Conservation (phyloP, 2,888 invertebrate species). For the Phaedon cochleariae region DNA sequence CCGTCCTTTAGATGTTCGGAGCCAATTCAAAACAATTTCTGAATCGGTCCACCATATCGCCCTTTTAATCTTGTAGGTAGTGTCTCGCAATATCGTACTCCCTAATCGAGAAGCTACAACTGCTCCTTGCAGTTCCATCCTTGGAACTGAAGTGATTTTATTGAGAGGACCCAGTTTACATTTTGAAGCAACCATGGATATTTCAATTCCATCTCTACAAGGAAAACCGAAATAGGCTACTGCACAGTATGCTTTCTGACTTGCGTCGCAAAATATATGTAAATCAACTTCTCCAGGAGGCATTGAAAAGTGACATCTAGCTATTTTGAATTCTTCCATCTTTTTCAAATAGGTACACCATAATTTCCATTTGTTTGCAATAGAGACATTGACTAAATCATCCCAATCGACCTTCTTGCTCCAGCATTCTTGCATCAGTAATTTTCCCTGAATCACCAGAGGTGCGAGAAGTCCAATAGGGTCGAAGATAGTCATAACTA, state of each 20-base stretch:
- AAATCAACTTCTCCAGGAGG: too few relatives aligned
- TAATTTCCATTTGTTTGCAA: too few relatives aligned
- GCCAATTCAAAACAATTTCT: background rate
- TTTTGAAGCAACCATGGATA: background rate
- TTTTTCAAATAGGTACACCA: too few relatives aligned
- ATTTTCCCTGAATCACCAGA: background rate
- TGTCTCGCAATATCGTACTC: background rate
- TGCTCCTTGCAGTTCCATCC: too few relatives aligned
- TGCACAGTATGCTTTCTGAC: background rate
- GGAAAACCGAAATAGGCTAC: background rate
- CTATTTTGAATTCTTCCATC: too few relatives aligned
- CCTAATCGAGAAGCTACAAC: too few relatives aligned
- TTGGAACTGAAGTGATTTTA: background rate
- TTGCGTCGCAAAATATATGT: background rate
- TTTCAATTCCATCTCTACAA: background rate
- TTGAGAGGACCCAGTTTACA: background rate
- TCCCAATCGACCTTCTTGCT: background rate
- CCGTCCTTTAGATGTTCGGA: background rate
- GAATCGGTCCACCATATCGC: slow-evolving; percentile 1
- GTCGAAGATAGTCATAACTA: background rate
- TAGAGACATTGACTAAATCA: background rate
- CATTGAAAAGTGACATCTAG: too few relatives aligned
- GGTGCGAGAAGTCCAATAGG: background rate
- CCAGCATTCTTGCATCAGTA: slow-evolving; percentile 4
- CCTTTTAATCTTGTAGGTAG: background rate